A percentile compares a stretch with the other conserved stretches of the same genome.
These are phyloP conservation scores for Triops cancriformis DNA, from an alignment of 1,140 invertebrate species.

Conservation along the genomic window DNA sequence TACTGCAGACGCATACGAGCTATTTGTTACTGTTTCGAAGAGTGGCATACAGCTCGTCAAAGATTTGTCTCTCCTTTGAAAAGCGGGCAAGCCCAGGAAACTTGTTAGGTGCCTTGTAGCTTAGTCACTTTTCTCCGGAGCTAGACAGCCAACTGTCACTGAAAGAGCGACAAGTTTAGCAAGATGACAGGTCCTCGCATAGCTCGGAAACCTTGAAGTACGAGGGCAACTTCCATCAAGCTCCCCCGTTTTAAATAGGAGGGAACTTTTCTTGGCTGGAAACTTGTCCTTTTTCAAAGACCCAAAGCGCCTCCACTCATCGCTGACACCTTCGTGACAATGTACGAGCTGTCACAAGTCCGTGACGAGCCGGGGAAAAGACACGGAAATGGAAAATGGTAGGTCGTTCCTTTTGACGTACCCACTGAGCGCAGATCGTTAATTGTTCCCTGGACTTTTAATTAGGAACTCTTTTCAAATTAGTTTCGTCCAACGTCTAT, in stretches of 20 bases:
- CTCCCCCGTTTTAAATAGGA: not conserved
- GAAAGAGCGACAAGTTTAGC: not conserved
- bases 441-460: not conserved
- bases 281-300: not conserved
- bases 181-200: not conserved
- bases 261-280: not conserved
- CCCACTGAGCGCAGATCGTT: not conserved
- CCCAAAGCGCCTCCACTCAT: not conserved
- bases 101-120: not conserved
- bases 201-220: not conserved
- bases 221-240: not conserved
- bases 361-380: not conserved
- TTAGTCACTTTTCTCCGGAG: not conserved
- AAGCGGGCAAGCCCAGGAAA: not conserved
- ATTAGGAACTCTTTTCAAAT: slow-evolving; percentile 3
- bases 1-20: too few species aligned
- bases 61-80: not conserved
- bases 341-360: slow-evolving; percentile 12
- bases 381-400: not conserved
- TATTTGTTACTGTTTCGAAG: not conserved
- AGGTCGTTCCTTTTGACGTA: not conserved
- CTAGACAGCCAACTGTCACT: not conserved
- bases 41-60: not conserved
- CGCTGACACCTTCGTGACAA: not conserved
- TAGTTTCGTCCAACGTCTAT: not conserved